Evolutionary conservation across 2,888 invertebrate species (phyloP), one percentile per base, ranked within the genome.

Genomic region (Monoplex corrugatus): DNA sequence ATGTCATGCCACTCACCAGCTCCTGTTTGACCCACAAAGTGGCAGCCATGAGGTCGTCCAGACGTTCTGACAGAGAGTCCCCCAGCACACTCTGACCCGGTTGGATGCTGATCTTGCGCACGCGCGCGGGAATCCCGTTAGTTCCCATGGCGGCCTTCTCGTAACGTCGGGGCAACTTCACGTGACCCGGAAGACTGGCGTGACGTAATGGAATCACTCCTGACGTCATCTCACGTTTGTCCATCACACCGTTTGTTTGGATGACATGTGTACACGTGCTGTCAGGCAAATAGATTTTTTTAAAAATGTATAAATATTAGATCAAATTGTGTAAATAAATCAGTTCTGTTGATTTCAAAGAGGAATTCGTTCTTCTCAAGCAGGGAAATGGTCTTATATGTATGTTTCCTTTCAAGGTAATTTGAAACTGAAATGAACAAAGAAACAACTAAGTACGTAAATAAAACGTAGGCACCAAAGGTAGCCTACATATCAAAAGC

Each of bases 21-120:
- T 94, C 94, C 85, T 94, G 93, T 88, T 93, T 93, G 32, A 94
- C 90, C 94, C 94, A 94, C 89, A 93, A 86, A 38, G 94, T 92
- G n/a, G 94, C 94, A 87, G 92, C 92, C 89, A 92, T 92, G 23
- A 94, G 90, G 88, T 94, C 94, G 23, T 91, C 91, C 86, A 94
- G 86, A 6, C 94, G 89, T 63, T 93, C 93, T 0, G 87, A 90
- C 19, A 91, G 80, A 16, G 90, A 89, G 63, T 93, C 91, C 23
- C 89, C 43, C 86, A 90, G 80, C n/a, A 86, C 88, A 38, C 45
- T 88, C 68, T 88, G 88, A 16, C 83, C 86, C 40, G 88, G 83
- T 68, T 91, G 89, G 45, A 90, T 75, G 87, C 91, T 91, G 78
- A 92, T 88, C 88, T 91, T 92, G 82, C 92, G 87, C 78, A 87